These are phyloP conservation scores for Periophthalmus magnuspinnatus DNA, from an alignment of 2,797 vertebrate genomes.

Conservation along the genomic window DNA sequence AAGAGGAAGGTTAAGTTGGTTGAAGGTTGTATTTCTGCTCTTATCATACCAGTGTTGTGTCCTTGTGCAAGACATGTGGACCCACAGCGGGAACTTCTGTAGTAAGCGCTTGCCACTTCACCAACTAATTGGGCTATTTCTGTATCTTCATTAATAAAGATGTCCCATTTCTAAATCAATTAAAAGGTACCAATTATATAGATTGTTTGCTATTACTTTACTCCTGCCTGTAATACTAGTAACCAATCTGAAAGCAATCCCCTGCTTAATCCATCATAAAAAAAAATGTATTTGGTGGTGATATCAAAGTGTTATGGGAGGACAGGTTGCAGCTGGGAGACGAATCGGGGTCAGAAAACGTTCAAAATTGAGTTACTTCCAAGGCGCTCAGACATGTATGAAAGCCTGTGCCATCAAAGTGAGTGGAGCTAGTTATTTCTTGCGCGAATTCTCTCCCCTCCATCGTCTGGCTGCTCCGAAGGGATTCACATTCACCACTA, in stretches of 20 bases:
- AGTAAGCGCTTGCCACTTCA: too few species aligned
- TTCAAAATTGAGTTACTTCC: constrained; percentile 44
- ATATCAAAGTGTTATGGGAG: constrained; percentile 5
- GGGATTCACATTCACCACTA: constrained; percentile 56
- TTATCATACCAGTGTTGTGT: too few species aligned
- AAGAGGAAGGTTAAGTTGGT: too few species aligned
- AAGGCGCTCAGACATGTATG: constrained; percentile 22
- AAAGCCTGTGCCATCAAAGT: constrained; percentile 60
- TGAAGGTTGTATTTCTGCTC: too few species aligned
- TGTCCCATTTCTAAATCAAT: too few species aligned
- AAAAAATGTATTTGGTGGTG: background rate
- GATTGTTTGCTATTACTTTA: background rate
- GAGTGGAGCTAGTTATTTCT: constrained; percentile 71
- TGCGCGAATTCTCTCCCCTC: constrained; percentile 63
- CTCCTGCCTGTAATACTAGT: background rate
- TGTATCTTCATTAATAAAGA: too few species aligned
- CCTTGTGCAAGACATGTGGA: too few species aligned
- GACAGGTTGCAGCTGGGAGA: background rate
- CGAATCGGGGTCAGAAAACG: constrained; percentile 19
- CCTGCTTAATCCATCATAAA: background rate
- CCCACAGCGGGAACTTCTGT: too few species aligned
- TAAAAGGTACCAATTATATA: too few species aligned
- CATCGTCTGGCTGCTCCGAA: constrained; percentile 35
- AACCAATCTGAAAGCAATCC: background rate
- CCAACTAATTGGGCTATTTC: too few species aligned